phyloP scores from a whole-genome alignment of 2,113 vertebrate genomes.

The Boleophthalmus pectinirostris region DNA sequence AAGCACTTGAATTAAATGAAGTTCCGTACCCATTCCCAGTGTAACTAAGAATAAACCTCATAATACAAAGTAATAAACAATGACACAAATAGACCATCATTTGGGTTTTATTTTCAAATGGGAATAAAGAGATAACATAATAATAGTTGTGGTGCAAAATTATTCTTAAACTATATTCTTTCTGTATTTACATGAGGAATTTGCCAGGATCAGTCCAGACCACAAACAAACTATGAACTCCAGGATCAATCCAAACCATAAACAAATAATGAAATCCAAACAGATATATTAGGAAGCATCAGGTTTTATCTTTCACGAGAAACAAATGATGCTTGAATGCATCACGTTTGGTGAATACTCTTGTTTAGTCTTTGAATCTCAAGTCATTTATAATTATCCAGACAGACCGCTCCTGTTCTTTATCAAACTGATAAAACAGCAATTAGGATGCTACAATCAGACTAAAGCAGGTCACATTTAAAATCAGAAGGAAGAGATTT shows the following conservation, averaged over 20 bases:
- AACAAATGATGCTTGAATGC: neutral
- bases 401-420: neutral
- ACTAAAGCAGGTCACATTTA: conserved; percentile 7
- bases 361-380: conserved; percentile 21
- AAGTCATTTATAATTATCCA: neutral
- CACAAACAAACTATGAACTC: neutral
- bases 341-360: conserved; percentile 18
- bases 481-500: conserved; percentile 20
- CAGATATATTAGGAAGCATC: neutral
- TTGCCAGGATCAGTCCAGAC: neutral
- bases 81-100: conserved; percentile 2
- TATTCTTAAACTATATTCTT: conserved; percentile 25
- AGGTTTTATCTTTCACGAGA: conserved; percentile 1
- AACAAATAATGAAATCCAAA: neutral
- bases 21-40: neutral
- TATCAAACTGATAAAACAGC: neutral
- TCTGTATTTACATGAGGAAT: conserved; percentile 50
- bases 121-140: neutral
- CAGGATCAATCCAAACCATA: neutral
- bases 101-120: neutral
- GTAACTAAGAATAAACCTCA: neutral
- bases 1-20: conserved; percentile 3
- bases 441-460: conserved; percentile 17
- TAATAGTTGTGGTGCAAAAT: conserved; percentile 4
- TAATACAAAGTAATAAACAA: neutral